These are phyloP conservation scores for Poeciliopsis paucimaculata DNA, from an alignment of 2,797 vertebrate species.

Conservation along the genomic window DNA sequence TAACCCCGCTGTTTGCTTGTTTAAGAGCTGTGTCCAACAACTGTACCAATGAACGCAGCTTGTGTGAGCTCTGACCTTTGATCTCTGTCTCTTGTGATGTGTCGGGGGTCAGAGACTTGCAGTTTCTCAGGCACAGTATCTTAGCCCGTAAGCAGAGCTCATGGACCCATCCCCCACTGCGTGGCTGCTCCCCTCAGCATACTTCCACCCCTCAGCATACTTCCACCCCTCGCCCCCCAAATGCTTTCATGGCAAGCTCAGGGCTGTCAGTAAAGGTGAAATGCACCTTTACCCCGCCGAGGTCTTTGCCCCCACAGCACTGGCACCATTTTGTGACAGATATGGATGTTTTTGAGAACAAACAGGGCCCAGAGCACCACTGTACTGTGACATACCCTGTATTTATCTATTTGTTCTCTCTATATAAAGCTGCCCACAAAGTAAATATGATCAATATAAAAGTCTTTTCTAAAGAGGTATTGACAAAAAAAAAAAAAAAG, in stretches of 20 bases:
- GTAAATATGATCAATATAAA: not conserved
- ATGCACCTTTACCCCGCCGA: constrained; percentile 56
- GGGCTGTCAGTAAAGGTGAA: constrained; percentile 71
- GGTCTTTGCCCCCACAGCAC: constrained; percentile 36
- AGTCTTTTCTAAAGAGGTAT: not conserved
- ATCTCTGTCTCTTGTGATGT: constrained; percentile 66
- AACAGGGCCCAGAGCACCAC: constrained; percentile 11
- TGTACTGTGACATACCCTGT: not conserved
- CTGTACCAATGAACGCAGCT: constrained; percentile 39
- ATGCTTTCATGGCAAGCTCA: constrained; percentile 40
- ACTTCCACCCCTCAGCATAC: constrained; percentile 31
- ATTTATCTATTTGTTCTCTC: not conserved
- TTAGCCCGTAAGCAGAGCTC: constrained; percentile 57
- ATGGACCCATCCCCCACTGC: constrained; percentile 14
- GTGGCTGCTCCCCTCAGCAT: constrained; percentile 48
- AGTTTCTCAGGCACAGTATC: constrained; percentile 68
- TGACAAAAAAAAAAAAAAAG: not conserved
- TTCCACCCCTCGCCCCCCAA: constrained; percentile 25
- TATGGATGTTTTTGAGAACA: constrained; percentile 11
- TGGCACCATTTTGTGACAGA: constrained; percentile 21
- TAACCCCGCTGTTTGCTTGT: not conserved
- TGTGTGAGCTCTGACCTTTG: constrained; percentile 63
- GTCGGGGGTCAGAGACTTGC: constrained; percentile 76
- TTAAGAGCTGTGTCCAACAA: constrained; percentile 2
- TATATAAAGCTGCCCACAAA: not conserved